Conservation (phyloP, 2,888 invertebrate genomes). For the Scaptomyza reducta region DNA sequence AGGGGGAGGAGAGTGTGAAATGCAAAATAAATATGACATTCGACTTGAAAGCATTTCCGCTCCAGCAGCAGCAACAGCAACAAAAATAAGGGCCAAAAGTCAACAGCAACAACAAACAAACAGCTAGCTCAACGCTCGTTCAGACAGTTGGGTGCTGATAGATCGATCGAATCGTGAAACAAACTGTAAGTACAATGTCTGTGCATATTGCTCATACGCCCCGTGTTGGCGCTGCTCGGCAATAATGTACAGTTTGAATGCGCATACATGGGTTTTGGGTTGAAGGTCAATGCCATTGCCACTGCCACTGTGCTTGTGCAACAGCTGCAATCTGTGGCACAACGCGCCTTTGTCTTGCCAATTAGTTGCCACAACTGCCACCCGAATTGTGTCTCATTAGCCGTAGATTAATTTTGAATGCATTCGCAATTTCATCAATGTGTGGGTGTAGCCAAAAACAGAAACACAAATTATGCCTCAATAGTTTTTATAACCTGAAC, state of each 20-base stretch:
- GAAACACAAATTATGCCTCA: slow-evolving; percentile 2
- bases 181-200: slow-evolving; percentile 12
- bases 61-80: slow-evolving; percentile 15
- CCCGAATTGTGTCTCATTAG: slow-evolving; percentile 72
- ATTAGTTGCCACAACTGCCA: slow-evolving; percentile 54
- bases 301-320: slow-evolving; percentile 32
- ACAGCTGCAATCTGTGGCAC: slow-evolving; percentile 33
- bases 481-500: too few species aligned
- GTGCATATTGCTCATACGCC: slow-evolving; percentile 50
- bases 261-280: slow-evolving; percentile 20
- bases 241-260: slow-evolving; percentile 14
- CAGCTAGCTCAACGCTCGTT: slow-evolving; percentile 7
- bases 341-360: slow-evolving; percentile 26
- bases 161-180: slow-evolving; percentile 7
- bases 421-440: slow-evolving; percentile 60
- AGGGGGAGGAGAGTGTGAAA: slow-evolving; percentile 8
- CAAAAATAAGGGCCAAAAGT: slow-evolving; percentile 14
- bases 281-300: slow-evolving; percentile 56
- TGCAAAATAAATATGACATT: slow-evolving; percentile 46
- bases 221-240: slow-evolving; percentile 3
- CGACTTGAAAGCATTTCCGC: slow-evolving; percentile 60
- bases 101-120: slow-evolving; percentile 5
- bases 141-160: slow-evolving; percentile 28
- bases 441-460: slow-evolving; percentile 58
- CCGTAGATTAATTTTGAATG: slow-evolving; percentile 71